These are phyloP conservation scores for Callaeas wilsoni DNA, from an alignment of 2,113 vertebrate genomes.

Conservation along the genomic window DNA sequence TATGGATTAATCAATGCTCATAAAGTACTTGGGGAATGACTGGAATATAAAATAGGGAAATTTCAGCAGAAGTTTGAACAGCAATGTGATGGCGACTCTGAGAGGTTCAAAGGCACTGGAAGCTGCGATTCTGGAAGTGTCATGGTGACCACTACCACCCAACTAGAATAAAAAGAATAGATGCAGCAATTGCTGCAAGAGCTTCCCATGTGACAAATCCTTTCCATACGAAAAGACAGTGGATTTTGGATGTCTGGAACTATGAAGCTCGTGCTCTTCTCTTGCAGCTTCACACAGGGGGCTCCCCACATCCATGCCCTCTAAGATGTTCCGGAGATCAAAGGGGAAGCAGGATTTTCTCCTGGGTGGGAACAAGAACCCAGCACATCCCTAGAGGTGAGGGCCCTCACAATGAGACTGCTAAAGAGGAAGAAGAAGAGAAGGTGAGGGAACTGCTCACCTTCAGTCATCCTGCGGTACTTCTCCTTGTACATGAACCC, in stretches of 20 bases:
- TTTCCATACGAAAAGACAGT: neutral
- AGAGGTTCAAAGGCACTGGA: neutral
- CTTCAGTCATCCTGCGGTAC: slow-evolving; percentile 82
- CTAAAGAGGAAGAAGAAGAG: neutral
- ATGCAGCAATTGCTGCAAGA: neutral
- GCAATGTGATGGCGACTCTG: fast-evolving
- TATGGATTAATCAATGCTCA: slow-evolving; percentile 50
- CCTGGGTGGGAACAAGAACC: neutral
- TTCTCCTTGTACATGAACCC: slow-evolving; percentile 83
- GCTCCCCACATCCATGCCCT: neutral
- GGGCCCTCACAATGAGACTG: neutral
- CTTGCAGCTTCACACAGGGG: neutral
- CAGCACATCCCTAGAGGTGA: neutral
- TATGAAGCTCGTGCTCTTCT: neutral
- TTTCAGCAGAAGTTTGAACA: neutral
- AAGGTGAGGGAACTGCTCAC: slow-evolving; percentile 63
- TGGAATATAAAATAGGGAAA: neutral
- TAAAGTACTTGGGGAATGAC: neutral
- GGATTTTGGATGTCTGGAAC: neutral
- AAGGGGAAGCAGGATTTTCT: neutral
- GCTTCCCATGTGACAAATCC: neutral
- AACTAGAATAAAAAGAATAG: neutral
- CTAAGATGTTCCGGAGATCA: neutral
- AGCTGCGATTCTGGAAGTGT: neutral
- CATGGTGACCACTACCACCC: neutral